Base-by-base conservation (phyloP, 2,888 invertebrate species). In the Choreutis nemorana region DNA sequence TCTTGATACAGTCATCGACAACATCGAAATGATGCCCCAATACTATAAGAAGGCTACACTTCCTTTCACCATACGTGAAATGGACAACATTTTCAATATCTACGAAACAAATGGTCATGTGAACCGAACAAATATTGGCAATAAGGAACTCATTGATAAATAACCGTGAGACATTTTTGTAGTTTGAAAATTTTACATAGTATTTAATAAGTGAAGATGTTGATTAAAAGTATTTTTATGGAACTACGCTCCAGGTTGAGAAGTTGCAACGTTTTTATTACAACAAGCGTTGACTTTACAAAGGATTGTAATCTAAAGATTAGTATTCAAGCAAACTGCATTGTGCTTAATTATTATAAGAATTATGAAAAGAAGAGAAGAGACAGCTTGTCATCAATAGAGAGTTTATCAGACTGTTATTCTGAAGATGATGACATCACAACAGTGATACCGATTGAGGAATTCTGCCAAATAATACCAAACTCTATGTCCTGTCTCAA, bases 41-140 rank as follows among this genome's bases (percentile, higher is more conserved):
- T 97, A 93, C 66, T 99, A 98, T 64, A 81, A 90, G 56, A 86
- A 85, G 52, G 87, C 87, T 1, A 88, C 90, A 0, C 55, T 99
- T 37, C 87, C 92, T 0, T 97, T 92, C 71, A 84, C 87, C 14
- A 77, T 93, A 9, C 83, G 85, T 35, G 90, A 93, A 59, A 86
- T 86, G 53, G 89, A 91, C 50, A 83, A 83, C 25, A 70, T 95
- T 12, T 89, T 86, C 47, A 77, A 82, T 23, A 77, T 84, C 31
- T 86, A 86, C 42, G 82, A 84, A 49, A 78, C 82, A 7, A 78
- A 83, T 40, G 84, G 84, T 34, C 50, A 77, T 52, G 49, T 81
- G 42, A 55, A 75, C 49, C 60, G 71, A 60, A 44, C 54, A 32
- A 51, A 57, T 36, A 49, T 45, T 36, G 42, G 41, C 36, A 40